Evolutionary conservation across 1,140 invertebrate species (phyloP), one percentile per base, ranked within the genome.

Genomic region (Drosophila ohnishii): DNA sequence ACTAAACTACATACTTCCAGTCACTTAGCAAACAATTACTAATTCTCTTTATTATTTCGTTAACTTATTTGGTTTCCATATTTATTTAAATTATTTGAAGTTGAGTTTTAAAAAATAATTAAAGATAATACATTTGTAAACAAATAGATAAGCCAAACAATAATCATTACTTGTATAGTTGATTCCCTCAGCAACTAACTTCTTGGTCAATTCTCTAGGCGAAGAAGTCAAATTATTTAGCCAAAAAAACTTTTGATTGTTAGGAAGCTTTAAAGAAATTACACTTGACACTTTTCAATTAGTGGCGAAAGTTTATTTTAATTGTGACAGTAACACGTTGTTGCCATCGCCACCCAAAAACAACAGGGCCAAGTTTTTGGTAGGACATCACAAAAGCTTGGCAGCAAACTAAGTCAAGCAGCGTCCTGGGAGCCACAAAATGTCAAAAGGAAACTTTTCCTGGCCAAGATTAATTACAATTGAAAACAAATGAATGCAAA

Each of bases 401-500:
- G 50, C n/a, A 16, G 48, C 59, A 65, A 75, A 71, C 66, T 72
- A 47, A 47, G 59, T 75, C 71, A 70, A 64, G 57, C 44, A 66
- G 76, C 35, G 56, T 40, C 57, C 58, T 60, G 40, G 65, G 76
- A 80, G 82, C 84, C 84, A 80, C 79, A 88, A 88, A 88, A 88
- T 88, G 84, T 88, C 84, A 88, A 78, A 84, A 84, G 84, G 73
- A 87, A 87, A 89, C 69, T 88, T 88, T 88, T 66, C 65, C 70
- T 75, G 73, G 72, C 73, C 73, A 76, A 88, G 84, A 88, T 88
- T 88, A 88, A 88, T 88, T 88, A 88, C 84, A 88, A 88, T 88
- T 88, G 84, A 88, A 88, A 88, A 88, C 84, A 88, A 88, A 88
- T 88, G 84, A 88, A 88, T 88, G 84, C 85, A 88, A 88, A 88